Evolutionary conservation across 2,888 invertebrate genomes (phyloP).

Genomic region (Nyleta sp.): DNA sequence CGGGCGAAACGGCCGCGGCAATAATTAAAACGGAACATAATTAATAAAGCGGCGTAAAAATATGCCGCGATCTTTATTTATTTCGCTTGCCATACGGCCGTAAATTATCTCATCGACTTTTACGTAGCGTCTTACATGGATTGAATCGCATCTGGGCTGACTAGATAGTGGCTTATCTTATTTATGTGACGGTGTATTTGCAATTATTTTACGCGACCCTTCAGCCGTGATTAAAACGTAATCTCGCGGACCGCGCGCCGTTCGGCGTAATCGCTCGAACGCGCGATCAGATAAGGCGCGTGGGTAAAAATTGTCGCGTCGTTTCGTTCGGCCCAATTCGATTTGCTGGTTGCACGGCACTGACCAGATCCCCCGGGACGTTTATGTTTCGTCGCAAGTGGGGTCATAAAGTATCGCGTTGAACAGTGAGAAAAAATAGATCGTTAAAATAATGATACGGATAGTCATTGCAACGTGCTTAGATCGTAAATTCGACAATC

Average conservation of each 20-base stretch:
- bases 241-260: constrained; percentile 24
- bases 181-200: constrained; percentile 59
- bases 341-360: too few relatives aligned
- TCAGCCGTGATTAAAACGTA: constrained; percentile 54
- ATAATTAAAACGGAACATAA: constrained; percentile 58
- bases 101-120: constrained; percentile 60
- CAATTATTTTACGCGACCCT: constrained; percentile 59
- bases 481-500: too few relatives aligned
- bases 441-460: too few relatives aligned
- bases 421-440: too few relatives aligned
- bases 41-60: constrained; percentile 56
- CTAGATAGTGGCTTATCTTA: constrained; percentile 62
- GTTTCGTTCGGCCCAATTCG: too few relatives aligned
- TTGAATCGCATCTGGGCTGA: constrained; percentile 56
- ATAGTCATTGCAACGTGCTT: too few relatives aligned
- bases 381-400: too few relatives aligned
- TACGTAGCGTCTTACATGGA: constrained; percentile 47
- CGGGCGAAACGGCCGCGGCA: constrained; percentile 31
- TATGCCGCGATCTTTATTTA: constrained; percentile 53
- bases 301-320: too few relatives aligned
- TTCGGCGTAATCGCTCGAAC: constrained; percentile 14
- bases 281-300: constrained; percentile 25
- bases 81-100: constrained; percentile 37
- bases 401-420: too few relatives aligned
- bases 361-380: too few relatives aligned